Percentiles rank a stretch among this genome's conserved stretches.
These are phyloP conservation scores for Pseudomugil tenellus DNA, from an alignment of 2,797 vertebrate species.

Conservation along the genomic window DNA sequence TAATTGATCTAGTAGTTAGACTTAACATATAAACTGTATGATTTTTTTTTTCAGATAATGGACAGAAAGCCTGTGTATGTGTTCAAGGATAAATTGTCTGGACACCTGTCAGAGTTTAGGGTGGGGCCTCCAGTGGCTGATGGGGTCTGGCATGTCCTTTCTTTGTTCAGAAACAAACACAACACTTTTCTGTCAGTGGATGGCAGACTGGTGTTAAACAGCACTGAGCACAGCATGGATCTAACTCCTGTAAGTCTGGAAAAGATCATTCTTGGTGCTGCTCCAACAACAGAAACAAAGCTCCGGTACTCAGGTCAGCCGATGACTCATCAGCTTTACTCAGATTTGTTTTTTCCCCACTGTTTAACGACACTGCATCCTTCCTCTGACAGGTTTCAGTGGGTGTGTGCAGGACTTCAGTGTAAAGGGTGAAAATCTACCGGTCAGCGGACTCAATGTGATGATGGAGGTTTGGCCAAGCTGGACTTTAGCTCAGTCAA, in stretches of 20 bases:
- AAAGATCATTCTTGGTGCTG: constrained; percentile 71
- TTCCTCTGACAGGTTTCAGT: constrained; percentile 71
- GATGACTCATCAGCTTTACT: not conserved
- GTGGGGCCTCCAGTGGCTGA: constrained; percentile 69
- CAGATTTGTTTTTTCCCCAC: not conserved
- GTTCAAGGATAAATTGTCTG: constrained; percentile 58
- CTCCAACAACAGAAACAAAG: constrained; percentile 31
- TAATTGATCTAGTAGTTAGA: not conserved
- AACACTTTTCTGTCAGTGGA: constrained; percentile 68
- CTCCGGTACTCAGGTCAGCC: constrained; percentile 64
- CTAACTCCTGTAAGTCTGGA: constrained; percentile 61
- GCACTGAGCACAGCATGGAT: constrained; percentile 55
- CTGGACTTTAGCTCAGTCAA: constrained; percentile 54
- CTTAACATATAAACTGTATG: not conserved
- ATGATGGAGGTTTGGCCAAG: constrained; percentile 73
- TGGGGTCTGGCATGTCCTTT: constrained; percentile 78
- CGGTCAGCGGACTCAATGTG: constrained; percentile 67
- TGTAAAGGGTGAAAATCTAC: constrained; percentile 66
- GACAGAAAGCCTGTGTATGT: constrained; percentile 67
- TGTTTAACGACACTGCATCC: not conserved
- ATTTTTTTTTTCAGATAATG: constrained; percentile 68
- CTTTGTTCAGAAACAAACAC: constrained; percentile 53
- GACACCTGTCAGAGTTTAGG: constrained; percentile 59
- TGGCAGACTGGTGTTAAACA: constrained; percentile 62
- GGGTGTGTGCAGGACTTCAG: constrained; percentile 83